phyloP scores from a whole-genome alignment of 2,113 vertebrate species.

The Octodon degus region DNA sequence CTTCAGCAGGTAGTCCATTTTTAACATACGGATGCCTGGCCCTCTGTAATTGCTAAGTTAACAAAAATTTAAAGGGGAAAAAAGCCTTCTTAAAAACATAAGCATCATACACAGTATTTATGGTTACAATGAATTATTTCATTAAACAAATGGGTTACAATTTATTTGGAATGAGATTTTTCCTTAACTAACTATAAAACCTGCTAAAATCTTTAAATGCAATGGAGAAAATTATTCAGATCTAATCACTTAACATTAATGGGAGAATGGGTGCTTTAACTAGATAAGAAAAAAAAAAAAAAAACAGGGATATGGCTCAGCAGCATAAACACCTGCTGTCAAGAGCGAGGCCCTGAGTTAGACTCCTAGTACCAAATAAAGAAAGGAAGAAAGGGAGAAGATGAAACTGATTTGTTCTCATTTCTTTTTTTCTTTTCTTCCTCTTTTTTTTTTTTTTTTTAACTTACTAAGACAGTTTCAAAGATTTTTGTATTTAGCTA shows the following conservation, averaged over 20 bases:
- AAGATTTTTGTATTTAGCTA: neutral
- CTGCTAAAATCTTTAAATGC: neutral
- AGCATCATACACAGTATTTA: neutral
- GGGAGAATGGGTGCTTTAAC: neutral
- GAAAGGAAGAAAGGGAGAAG: too few relatives aligned
- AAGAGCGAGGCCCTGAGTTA: too few relatives aligned
- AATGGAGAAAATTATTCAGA: neutral
- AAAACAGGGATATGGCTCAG: too few relatives aligned
- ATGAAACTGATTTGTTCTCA: neutral
- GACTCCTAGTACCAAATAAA: too few relatives aligned
- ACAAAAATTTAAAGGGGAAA: neutral
- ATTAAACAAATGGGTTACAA: neutral
- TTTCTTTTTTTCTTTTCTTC: neutral
- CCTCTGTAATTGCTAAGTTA: neutral
- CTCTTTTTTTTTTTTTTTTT: neutral
- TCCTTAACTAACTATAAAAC: neutral
- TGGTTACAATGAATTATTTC: neutral
- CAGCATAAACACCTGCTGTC: too few relatives aligned
- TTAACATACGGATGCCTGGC: neutral
- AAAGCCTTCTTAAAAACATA: neutral
- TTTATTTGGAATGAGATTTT: slow-evolving; percentile 12
- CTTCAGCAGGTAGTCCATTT: neutral
- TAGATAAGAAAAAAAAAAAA: neutral
- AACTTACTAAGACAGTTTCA: neutral
- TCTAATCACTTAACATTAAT: neutral